These are phyloP conservation scores for Caenorhabditis remanei DNA, from an alignment of 1,140 invertebrate genomes.

Conservation along the genomic window DNA sequence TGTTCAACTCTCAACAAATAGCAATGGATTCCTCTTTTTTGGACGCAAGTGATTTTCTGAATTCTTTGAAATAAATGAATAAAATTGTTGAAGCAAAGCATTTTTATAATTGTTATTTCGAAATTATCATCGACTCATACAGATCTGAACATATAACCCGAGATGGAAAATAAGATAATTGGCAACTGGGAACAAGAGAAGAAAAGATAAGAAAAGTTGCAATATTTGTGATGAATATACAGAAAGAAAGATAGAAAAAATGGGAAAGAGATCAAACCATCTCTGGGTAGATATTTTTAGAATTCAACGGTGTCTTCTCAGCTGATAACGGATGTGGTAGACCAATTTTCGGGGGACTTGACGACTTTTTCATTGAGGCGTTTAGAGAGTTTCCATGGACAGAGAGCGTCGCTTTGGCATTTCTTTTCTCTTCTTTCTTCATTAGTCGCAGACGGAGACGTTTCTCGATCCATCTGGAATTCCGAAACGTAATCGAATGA, in stretches of 20 bases:
- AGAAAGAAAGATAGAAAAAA: background rate
- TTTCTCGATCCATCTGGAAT: constrained; percentile 67
- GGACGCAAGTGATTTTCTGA: background rate
- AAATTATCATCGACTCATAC: constrained; percentile 32
- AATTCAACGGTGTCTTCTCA: constrained; percentile 20
- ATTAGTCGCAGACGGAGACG: constrained; percentile 62
- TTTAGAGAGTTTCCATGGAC: constrained; percentile 24
- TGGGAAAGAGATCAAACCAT: constrained; percentile 25
- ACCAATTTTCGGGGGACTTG: constrained; percentile 1
- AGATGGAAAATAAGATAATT: background rate
- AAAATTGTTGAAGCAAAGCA: constrained; percentile 34
- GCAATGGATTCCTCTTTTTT: constrained; percentile 50
- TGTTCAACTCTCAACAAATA: constrained; percentile 8
- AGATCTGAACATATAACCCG: constrained; percentile 39
- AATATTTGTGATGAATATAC: background rate
- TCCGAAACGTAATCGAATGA: background rate
- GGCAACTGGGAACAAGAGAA: constrained; percentile 3
- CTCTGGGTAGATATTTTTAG: constrained; percentile 29
- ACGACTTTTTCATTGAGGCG: constrained; percentile 1
- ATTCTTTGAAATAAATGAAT: background rate
- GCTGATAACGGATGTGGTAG: constrained; percentile 14
- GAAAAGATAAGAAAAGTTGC: background rate
- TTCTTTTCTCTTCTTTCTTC: constrained; percentile 65
- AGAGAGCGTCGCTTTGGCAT: constrained; percentile 50
- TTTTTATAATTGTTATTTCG: constrained; percentile 33